Base-by-base conservation (phyloP, 2,797 vertebrate genomes). In the Xyrichtys novacula region DNA sequence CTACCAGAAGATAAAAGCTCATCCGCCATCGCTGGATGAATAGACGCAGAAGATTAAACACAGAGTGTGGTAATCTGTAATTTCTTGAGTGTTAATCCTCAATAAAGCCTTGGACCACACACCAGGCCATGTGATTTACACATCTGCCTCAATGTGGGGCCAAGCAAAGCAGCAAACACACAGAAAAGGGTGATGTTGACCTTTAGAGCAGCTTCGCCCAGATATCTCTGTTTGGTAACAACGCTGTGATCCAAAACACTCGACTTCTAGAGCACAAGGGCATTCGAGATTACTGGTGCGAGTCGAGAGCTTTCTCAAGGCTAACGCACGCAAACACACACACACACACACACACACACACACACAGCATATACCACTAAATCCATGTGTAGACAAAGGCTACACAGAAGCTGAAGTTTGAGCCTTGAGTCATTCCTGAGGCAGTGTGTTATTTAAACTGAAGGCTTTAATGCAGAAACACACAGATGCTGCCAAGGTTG, bases 41-140 rank as follows among this genome's bases (percentile, higher is more conserved):
- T 17, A 64, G 73, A 84, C 71, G 31, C 61, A 57, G 64, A 72
- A 79, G 81, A 82, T 91, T 83, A 80, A 75, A 75, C 4, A 20
- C 46, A 19, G 71, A 80, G 65, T 71, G 87, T 69, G 57, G 71
- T 89, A 90, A 92, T 90, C 87, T 85, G 78, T 80, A 78, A 89
- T 81, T 79, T 81, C 81, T 70, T 58, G 72, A 78, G 79, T 82
- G 76, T 79, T 88, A 88, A 90, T 90, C 90, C 79, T 71, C 80
- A 85, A 88, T 87, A 83, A 90, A 91, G 76, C 87, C 64, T 52
- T 59, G 58, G 28, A 59, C 52, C 65, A 59, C 85, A 84, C 77
- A 88, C 12, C 57, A 28, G 65, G 81, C 76, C 86, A 80, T 80
- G 85, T 77, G 81, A 66, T 80, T 52, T 63, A 76, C 77, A 76